phyloP scores from a whole-genome alignment of 2,113 vertebrate species.

The Paradoxurus hermaphroditus region DNA sequence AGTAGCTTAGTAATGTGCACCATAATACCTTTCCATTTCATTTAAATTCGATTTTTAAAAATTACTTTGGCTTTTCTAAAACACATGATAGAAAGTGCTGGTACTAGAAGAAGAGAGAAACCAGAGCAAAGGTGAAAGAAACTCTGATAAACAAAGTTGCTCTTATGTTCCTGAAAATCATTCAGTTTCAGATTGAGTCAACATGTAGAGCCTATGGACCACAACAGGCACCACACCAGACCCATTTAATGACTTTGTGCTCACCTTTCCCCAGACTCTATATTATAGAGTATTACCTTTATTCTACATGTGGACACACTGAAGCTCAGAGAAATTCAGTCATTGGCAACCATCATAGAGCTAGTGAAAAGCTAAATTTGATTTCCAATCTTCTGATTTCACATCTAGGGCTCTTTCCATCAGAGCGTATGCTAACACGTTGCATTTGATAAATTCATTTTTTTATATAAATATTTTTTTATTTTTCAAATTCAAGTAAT shows the following conservation, averaged over 20 bases:
- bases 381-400: not conserved
- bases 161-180: not conserved
- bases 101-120: not conserved
- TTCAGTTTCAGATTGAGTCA: not conserved
- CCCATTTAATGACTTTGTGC: not conserved
- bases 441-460: not conserved
- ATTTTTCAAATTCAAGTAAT: not conserved
- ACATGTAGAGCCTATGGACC: not conserved
- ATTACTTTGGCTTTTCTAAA: constrained; percentile 1
- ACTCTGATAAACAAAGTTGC: not conserved
- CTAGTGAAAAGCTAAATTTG: not conserved
- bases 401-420: not conserved
- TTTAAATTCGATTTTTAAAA: not conserved
- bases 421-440: not conserved
- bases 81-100: not conserved
- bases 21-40: not conserved
- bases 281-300: not conserved
- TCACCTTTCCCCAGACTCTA: not conserved
- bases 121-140: not conserved
- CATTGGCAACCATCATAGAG: not conserved
- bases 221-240: not conserved
- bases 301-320: not conserved
- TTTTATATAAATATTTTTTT: not conserved
- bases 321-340: not conserved
- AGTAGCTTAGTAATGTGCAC: not conserved